Conservation (phyloP, 2,797 vertebrate species). For the Macropus fuliginosus region DNA sequence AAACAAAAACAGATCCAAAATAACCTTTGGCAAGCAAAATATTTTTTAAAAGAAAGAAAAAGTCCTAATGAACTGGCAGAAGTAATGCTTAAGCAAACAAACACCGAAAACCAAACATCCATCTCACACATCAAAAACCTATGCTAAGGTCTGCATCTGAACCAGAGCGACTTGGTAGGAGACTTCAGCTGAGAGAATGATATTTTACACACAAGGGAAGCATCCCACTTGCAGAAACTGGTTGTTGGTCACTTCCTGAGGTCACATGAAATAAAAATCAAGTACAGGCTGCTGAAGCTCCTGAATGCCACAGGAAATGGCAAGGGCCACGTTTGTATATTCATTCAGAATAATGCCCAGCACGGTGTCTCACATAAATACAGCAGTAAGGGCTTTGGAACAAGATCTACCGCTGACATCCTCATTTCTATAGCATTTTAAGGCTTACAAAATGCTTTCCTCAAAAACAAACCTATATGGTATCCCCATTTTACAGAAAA, state of each 20-base stretch:
- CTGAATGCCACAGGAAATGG: background rate
- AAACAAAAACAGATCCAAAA: constrained; percentile 85
- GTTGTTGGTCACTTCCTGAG: background rate
- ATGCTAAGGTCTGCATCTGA: constrained; percentile 67
- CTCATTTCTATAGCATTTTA: background rate
- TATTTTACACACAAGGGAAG: background rate
- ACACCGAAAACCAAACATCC: constrained; percentile 74
- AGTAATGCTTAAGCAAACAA: constrained; percentile 81
- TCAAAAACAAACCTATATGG: background rate
- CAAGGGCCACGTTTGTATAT: background rate
- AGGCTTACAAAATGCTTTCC: background rate
- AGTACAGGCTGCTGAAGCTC: constrained; percentile 4
- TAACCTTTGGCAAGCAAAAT: constrained; percentile 79
- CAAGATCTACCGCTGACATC: background rate
- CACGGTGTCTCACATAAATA: background rate
- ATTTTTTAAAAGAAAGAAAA: constrained; percentile 80
- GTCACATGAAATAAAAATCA: background rate
- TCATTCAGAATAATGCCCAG: background rate
- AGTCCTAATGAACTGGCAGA: constrained; percentile 80
- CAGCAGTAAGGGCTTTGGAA: background rate
- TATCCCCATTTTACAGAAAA: background rate
- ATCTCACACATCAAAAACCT: constrained; percentile 73
- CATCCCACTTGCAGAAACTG: constrained; percentile 6
- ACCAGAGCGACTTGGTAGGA: constrained; percentile 63
- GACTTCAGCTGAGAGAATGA: constrained; percentile 16